These are phyloP conservation scores for Varecia variegata DNA, from an alignment of 2,797 vertebrate species.

Conservation along the genomic window DNA sequence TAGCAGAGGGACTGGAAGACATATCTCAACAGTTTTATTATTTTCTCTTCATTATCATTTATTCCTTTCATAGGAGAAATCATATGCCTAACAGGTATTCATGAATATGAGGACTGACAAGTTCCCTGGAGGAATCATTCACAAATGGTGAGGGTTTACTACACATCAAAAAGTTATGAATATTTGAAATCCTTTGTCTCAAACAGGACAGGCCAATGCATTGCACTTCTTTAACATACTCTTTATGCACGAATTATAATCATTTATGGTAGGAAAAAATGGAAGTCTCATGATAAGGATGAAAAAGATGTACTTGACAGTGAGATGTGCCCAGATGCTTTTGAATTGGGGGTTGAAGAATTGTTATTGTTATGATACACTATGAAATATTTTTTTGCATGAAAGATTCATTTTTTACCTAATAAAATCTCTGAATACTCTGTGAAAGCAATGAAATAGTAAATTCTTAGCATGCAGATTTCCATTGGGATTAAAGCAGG, in stretches of 20 bases:
- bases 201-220: not conserved
- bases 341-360: not conserved
- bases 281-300: not conserved
- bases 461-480: constrained; percentile 32
- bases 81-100: constrained; percentile 29
- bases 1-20: not conserved
- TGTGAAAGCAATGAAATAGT: constrained; percentile 51
- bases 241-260: not conserved
- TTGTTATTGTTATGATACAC: not conserved
- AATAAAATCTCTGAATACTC: constrained; percentile 12
- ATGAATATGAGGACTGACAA: constrained; percentile 21
- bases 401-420: constrained; percentile 9
- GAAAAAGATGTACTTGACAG: not conserved
- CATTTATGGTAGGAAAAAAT: not conserved
- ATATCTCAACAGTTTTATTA: not conserved
- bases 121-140: not conserved
- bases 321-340: not conserved
- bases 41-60: not conserved
- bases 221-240: not conserved
- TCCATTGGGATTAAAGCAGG: constrained; percentile 67
- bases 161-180: constrained; percentile 24
- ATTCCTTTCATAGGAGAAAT: constrained; percentile 3
- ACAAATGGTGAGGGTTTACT: not conserved
- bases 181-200: constrained; percentile 50
- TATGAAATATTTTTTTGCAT: not conserved